phyloP scores from a whole-genome alignment of 2,888 invertebrate genomes.

The Caenorhabditis sp. region DNA sequence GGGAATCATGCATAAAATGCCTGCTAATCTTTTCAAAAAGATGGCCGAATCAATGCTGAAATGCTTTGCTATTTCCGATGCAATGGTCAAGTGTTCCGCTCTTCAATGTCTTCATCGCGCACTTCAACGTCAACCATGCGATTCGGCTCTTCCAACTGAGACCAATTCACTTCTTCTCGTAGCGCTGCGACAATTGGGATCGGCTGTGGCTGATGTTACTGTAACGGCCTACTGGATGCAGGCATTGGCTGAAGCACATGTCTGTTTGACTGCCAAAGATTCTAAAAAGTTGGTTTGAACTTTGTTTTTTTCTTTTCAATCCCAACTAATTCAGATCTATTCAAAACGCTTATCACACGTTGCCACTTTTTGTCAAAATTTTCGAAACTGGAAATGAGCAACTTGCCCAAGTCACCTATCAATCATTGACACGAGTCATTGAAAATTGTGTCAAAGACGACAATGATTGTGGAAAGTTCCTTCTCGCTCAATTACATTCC shows the following conservation, averaged over 20 bases:
- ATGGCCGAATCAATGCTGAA: slow-evolving; percentile 57
- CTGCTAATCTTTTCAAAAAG: slow-evolving; percentile 54
- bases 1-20: slow-evolving; percentile 66
- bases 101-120: slow-evolving; percentile 62
- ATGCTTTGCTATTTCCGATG: slow-evolving; percentile 53
- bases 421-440: slow-evolving; percentile 46
- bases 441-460: slow-evolving; percentile 55
- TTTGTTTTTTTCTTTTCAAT: not conserved
- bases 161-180: slow-evolving; percentile 56
- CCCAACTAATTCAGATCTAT: slow-evolving; percentile 10
- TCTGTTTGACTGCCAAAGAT: slow-evolving; percentile 60
- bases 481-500: slow-evolving; percentile 46
- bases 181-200: slow-evolving; percentile 51
- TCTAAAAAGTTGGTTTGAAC: slow-evolving; percentile 28
- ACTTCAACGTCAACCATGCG: slow-evolving; percentile 60
- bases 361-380: slow-evolving; percentile 52
- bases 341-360: slow-evolving; percentile 50
- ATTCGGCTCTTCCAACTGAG: slow-evolving; percentile 56
- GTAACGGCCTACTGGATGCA: slow-evolving; percentile 67
- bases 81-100: slow-evolving; percentile 61
- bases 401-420: slow-evolving; percentile 53
- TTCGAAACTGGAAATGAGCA: slow-evolving; percentile 57
- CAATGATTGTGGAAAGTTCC: slow-evolving; percentile 39
- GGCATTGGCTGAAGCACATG: slow-evolving; percentile 61
- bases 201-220: slow-evolving; percentile 54